Percentiles rank a stretch among this genome's conserved stretches.
These are phyloP conservation scores for Pseudococcus longispinus DNA, from an alignment of 2,888 invertebrate species.

Conservation along the genomic window DNA sequence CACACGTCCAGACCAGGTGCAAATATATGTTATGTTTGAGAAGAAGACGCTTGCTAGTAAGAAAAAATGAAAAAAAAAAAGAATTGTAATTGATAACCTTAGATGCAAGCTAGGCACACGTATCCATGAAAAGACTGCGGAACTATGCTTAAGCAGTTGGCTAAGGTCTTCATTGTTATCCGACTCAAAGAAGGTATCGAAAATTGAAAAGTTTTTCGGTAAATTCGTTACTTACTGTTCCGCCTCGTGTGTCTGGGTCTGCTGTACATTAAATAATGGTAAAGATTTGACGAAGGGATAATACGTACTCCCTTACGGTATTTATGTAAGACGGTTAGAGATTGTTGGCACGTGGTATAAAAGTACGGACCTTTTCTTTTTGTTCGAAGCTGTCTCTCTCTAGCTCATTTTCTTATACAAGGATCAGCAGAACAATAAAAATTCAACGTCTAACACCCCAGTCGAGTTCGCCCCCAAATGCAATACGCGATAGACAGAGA, in stretches of 20 bases:
- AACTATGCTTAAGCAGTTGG: constrained; percentile 29
- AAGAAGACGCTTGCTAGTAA: not conserved
- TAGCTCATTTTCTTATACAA: not conserved
- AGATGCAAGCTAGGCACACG: not conserved
- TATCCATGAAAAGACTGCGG: not conserved
- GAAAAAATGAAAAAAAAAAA: not conserved
- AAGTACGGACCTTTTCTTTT: constrained; percentile 9
- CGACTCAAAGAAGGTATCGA: not conserved
- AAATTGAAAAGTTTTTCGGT: constrained; percentile 7
- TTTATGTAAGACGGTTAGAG: constrained; percentile 49
- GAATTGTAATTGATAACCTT: constrained; percentile 10
- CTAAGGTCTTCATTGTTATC: constrained; percentile 12
- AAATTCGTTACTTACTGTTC: constrained; percentile 36
- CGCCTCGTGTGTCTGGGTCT: not conserved
- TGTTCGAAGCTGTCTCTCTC: not conserved
- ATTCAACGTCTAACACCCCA: constrained; percentile 15
- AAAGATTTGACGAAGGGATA: constrained; percentile 15
- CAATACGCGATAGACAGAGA: not conserved
- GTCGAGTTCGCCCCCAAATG: not conserved
- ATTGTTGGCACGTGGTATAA: constrained; percentile 51
- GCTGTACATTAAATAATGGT: not conserved
- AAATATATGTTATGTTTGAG: not conserved
- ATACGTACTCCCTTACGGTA: constrained; percentile 1
- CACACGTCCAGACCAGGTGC: constrained; percentile 43
- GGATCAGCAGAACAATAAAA: not conserved